Base-by-base conservation (phyloP, 92 coral and sea anemone genomes). In the Parazoanthus darwini region DNA sequence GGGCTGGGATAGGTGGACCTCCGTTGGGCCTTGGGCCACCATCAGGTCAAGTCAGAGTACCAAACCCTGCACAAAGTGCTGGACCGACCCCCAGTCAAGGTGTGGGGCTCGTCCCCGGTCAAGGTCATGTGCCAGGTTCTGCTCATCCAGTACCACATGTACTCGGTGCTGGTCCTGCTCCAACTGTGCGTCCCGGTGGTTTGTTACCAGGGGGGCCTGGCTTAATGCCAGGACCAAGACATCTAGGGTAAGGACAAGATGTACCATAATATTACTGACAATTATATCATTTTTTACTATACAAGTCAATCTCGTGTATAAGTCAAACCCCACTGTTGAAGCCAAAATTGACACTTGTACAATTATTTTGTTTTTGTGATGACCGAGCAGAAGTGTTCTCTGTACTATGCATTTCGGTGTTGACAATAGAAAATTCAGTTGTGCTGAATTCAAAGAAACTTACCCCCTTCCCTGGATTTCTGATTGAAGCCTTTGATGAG, bases 201-300 rank as follows among this genome's bases (percentile, higher is more conserved):
- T 46, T 84, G 74, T 20, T 82, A 42, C 77, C 66, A 11, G 86
- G 86, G 0, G 87, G 87, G 15, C 78, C 87, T 6, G 79, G 87
- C 4, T 43, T 44, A 9, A 42, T 84, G 78, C 78, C 87, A 15
- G 78, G 66, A 46, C 87, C 78, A 68, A 58, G 35, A 42, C 86
- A 83, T 70, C 26, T 71, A 22, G 87, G 79, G 87, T 84, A 70
- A 84, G 68, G 25, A 51, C 23, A 11, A 38, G 48, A 76, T 8
- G 6, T 33, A 76, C 3, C 25, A 16, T n/a, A 14, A 23, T 29
- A 29, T 29, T 29, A 29, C 33, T 29, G 0, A 29, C 33, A 29
- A 29, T 0, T 29, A 29, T 29, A 29, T 29, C 0, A 29, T 29
- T 29, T 29, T 29, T 29, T 29, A 0, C 33, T 29, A 29, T 29